These are phyloP conservation scores for Candidula unifasciata DNA, from an alignment of 2,888 invertebrate species.

Conservation along the genomic window DNA sequence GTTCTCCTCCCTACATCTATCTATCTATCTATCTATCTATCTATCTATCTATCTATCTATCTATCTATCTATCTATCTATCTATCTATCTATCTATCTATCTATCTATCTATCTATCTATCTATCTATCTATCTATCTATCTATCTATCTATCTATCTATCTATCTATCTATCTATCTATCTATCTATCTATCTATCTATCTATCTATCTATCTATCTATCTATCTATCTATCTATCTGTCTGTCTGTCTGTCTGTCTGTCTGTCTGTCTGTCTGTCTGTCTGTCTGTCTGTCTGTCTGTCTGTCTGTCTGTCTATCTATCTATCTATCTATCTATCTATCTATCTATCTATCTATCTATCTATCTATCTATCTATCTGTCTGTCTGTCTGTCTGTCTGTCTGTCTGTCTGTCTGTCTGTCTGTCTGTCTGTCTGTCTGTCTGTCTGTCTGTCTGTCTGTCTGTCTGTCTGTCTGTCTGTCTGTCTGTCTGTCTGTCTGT, in stretches of 20 bases:
- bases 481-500: neutral
- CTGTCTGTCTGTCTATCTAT: neutral
- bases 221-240: neutral
- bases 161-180: neutral
- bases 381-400: neutral
- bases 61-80: neutral
- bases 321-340: no score
- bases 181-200: no score
- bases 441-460: neutral
- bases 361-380: neutral
- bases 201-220: neutral
- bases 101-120: neutral
- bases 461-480: neutral
- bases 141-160: neutral
- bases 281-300: no score
- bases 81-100: neutral
- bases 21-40: neutral
- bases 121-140: neutral
- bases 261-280: neutral
- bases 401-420: neutral
- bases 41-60: neutral
- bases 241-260: neutral
- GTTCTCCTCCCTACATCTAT: no score
- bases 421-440: neutral
- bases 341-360: no score